phyloP scores from a whole-genome alignment of 2,888 invertebrate genomes.

The Pollenia labialis region DNA sequence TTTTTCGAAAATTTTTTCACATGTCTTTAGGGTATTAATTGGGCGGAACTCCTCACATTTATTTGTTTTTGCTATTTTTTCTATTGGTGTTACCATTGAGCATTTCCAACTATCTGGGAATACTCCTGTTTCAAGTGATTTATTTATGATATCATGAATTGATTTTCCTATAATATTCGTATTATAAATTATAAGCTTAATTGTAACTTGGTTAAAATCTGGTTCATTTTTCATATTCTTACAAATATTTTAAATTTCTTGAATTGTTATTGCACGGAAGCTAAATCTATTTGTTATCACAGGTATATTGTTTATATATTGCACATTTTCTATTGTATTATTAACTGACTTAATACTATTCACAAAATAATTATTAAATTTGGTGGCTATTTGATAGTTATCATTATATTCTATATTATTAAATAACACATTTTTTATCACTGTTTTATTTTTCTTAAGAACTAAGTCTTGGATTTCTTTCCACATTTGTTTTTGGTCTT shows the following conservation, averaged over 20 bases:
- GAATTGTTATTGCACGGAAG: too few species aligned
- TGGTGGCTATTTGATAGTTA: not conserved
- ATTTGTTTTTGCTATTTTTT: constrained; percentile 7
- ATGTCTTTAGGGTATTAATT: not conserved
- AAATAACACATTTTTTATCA: not conserved
- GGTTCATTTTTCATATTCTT: not conserved
- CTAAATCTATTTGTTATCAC: too few species aligned
- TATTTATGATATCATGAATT: too few species aligned
- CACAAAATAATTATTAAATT: constrained; percentile 3
- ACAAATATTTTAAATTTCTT: not conserved
- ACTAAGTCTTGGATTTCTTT: not conserved
- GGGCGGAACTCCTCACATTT: constrained; percentile 14
- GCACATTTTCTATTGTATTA: too few species aligned
- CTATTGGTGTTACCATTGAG: not conserved
- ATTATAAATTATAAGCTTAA: too few species aligned
- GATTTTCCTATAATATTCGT: too few species aligned
- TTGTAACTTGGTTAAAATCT: not conserved
- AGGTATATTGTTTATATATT: too few species aligned
- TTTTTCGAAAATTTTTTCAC: constrained; percentile 1
- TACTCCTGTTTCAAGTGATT: too few species aligned
- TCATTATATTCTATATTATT: not conserved
- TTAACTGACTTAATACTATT: too few species aligned
- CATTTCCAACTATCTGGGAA: not conserved
- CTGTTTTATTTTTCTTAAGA: not conserved
- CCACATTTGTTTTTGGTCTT: not conserved